Evolutionary conservation across 2,888 invertebrate species (phyloP).

Genomic region (Andrena flavipes): DNA sequence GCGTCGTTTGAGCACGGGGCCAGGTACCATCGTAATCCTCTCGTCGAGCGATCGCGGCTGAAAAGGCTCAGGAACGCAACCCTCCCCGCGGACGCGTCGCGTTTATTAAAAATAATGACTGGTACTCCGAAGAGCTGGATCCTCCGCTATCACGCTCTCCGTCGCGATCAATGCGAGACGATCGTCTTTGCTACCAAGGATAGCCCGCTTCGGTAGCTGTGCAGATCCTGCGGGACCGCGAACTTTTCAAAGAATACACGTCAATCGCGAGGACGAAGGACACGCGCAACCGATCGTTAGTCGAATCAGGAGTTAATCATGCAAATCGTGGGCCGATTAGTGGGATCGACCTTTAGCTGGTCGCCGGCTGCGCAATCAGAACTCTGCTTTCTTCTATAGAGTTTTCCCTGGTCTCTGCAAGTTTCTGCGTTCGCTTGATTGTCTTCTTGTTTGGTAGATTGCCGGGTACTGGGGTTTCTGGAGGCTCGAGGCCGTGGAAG

Average conservation of each 20-base stretch:
- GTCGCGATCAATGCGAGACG: conserved; percentile 1
- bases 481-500: neutral
- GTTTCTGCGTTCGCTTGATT: neutral
- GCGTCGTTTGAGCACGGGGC: conserved; percentile 54
- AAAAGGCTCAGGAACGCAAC: conserved; percentile 75
- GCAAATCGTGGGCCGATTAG: conserved; percentile 19
- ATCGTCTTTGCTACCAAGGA: conserved; percentile 55
- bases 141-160: conserved; percentile 28
- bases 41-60: conserved; percentile 24
- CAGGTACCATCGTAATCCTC: conserved; percentile 42
- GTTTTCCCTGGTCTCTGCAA: neutral
- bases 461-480: conserved; percentile 1
- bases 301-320: conserved; percentile 8
- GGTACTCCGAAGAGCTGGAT: conserved; percentile 58
- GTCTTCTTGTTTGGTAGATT: neutral
- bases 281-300: conserved; percentile 52
- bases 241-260: conserved; percentile 45
- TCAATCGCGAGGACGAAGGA: conserved; percentile 48
- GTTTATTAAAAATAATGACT: conserved; percentile 83
- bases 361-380: conserved; percentile 17
- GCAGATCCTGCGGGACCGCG: conserved; percentile 7
- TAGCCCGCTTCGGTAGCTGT: conserved; percentile 10
- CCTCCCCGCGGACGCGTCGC: conserved; percentile 76
- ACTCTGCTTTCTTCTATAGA: neutral
- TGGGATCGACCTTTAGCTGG: conserved; percentile 15